A percentile compares a stretch with the other conserved stretches of the same genome.
Conservation (phyloP, 2,888 invertebrate genomes). For the Dysmachus trigonus region DNA sequence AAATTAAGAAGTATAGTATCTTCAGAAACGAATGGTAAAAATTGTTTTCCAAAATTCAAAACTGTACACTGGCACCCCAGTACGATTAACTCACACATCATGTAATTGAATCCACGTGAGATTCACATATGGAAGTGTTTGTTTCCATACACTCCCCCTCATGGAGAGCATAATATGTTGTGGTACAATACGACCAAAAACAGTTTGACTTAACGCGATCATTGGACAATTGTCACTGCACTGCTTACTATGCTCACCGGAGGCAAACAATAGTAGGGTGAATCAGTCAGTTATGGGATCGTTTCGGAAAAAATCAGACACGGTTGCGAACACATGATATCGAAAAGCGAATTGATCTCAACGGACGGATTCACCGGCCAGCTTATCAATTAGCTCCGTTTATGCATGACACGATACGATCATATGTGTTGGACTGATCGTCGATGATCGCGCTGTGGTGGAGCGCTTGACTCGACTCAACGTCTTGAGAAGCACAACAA, state of each 20-base stretch:
- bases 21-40: no score
- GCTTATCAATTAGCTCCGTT: slow-evolving; percentile 18
- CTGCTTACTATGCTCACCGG: background rate
- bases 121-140: background rate
- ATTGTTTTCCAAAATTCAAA: background rate
- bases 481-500: background rate
- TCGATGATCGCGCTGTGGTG: background rate
- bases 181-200: background rate
- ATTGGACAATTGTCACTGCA: background rate
- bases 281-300: background rate
- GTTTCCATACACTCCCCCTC: background rate
- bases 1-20: no score
- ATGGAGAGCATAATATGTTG: background rate
- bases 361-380: background rate
- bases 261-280: background rate
- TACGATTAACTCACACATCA: background rate
- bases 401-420: slow-evolving; percentile 18
- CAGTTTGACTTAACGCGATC: background rate
- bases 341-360: background rate
- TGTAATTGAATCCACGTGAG: background rate
- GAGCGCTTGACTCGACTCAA: background rate
- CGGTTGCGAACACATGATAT: slow-evolving; percentile 16
- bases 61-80: background rate
- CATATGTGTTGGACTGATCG: background rate
- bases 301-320: slow-evolving; percentile 7